These are phyloP conservation scores for Tanytarsus gracilentus DNA, from an alignment of 2,888 invertebrate species.

Conservation along the genomic window DNA sequence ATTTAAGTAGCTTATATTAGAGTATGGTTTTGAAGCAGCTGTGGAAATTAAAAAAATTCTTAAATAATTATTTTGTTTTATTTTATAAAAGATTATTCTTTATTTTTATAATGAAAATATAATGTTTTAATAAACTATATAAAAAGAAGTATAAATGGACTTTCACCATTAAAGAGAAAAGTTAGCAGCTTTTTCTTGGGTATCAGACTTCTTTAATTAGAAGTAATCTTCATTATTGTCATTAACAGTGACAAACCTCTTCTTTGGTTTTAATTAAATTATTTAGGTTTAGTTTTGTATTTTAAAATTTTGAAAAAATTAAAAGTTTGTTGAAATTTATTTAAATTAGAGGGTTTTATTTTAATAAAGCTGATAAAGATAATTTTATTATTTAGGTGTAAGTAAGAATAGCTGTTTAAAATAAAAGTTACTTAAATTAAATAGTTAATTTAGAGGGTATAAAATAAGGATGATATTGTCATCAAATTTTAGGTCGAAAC, in stretches of 20 bases:
- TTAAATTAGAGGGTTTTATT: too few relatives aligned
- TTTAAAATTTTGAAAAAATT: too few relatives aligned
- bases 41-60: slow-evolving; percentile 38
- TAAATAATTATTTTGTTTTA: slow-evolving; percentile 37
- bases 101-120: slow-evolving; percentile 58
- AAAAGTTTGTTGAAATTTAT: too few relatives aligned
- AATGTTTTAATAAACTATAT: slow-evolving; percentile 58
- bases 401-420: too few relatives aligned
- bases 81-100: slow-evolving; percentile 38
- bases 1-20: slow-evolving; percentile 44
- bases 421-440: too few relatives aligned
- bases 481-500: slow-evolving; percentile 47
- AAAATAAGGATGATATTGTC: slow-evolving; percentile 44
- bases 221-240: slow-evolving; percentile 47
- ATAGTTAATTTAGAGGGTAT: too few relatives aligned
- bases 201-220: slow-evolving; percentile 53
- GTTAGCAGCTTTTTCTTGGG: slow-evolving; percentile 54
- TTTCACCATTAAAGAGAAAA: slow-evolving; percentile 48
- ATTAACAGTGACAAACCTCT: slow-evolving; percentile 61
- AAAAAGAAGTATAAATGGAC: slow-evolving; percentile 48
- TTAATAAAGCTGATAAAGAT: too few relatives aligned
- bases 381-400: too few relatives aligned
- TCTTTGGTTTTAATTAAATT: slow-evolving; percentile 51
- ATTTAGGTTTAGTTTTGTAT: too few relatives aligned
- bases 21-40: slow-evolving; percentile 46